A percentile compares a stretch with the other conserved stretches of the same genome.
phyloP scores from a whole-genome alignment of 2,797 vertebrate species.

The Gallinago nigripennis region DNA sequence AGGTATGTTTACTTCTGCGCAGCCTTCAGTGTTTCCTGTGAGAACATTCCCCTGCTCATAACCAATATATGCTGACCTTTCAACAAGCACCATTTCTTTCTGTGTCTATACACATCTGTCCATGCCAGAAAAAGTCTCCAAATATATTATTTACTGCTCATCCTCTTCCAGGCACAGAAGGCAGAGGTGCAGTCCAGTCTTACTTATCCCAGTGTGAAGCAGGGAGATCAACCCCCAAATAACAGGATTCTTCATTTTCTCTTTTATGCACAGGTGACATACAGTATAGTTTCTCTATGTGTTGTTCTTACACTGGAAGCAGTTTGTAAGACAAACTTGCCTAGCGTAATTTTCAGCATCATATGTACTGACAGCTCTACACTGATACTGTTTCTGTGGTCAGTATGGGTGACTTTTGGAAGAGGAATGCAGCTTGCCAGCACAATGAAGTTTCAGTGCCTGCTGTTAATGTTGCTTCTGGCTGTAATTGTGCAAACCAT shows the following conservation, averaged over 20 bases:
- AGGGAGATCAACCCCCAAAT: background rate
- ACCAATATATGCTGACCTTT: slow-evolving; percentile 56
- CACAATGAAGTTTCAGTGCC: background rate
- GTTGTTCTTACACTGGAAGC: background rate
- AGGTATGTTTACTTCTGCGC: slow-evolving; percentile 65
- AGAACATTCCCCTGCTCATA: slow-evolving; percentile 56
- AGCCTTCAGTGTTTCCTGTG: slow-evolving; percentile 52
- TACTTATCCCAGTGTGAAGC: background rate
- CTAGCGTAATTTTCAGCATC: background rate
- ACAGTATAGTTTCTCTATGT: background rate
- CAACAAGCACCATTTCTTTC: slow-evolving; percentile 21
- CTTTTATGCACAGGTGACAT: background rate
- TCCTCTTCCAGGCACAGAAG: background rate
- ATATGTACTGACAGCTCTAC: background rate
- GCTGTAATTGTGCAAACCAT: background rate
- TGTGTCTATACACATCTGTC: slow-evolving; percentile 18
- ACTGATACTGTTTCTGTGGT: background rate
- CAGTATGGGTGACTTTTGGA: background rate
- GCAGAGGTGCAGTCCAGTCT: background rate
- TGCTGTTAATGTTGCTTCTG: background rate
- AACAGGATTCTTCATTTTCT: background rate
- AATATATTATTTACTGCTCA: slow-evolving; percentile 1
- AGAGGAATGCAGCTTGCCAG: background rate
- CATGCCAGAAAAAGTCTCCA: slow-evolving; percentile 17
- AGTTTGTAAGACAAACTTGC: background rate